Evolutionary conservation across 1,140 invertebrate species (phyloP).

Genomic region (Manduca sexta): DNA sequence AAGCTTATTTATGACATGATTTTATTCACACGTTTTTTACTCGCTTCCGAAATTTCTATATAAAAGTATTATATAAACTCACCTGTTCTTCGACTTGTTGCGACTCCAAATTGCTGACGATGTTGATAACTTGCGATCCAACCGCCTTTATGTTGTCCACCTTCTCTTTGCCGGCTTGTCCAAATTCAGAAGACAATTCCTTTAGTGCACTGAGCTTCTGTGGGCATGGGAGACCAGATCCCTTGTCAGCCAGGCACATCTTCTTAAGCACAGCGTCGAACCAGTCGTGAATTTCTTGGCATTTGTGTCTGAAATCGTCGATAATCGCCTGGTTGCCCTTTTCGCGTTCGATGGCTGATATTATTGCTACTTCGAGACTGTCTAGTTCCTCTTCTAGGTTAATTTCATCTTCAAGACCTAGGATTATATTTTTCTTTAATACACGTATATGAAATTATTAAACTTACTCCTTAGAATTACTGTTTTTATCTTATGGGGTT

Average conservation of each 20-base stretch:
- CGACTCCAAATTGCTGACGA: slow-evolving; percentile 89
- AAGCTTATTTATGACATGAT: no score
- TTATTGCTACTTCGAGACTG: slow-evolving; percentile 79
- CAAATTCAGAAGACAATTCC: slow-evolving; percentile 78
- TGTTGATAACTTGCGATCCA: slow-evolving; percentile 81
- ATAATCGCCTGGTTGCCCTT: slow-evolving; percentile 84
- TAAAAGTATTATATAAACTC: slow-evolving; percentile 20
- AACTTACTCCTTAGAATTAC: no score
- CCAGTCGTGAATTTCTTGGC: slow-evolving; percentile 85
- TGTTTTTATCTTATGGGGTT: no score
- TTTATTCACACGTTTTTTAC: no score
- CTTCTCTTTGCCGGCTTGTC: slow-evolving; percentile 78
- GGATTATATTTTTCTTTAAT: slow-evolving; percentile 72
- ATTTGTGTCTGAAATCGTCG: slow-evolving; percentile 83
- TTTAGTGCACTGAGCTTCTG: slow-evolving; percentile 84
- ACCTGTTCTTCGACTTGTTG: slow-evolving; percentile 93
- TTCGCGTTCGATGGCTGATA: slow-evolving; percentile 83
- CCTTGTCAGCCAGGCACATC: slow-evolving; percentile 87
- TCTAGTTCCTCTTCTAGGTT: slow-evolving; percentile 83
- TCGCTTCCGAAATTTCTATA: no score
- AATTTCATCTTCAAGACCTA: slow-evolving; percentile 76
- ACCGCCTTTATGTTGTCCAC: slow-evolving; percentile 80
- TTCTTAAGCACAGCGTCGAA: slow-evolving; percentile 85
- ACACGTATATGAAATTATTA: no score
- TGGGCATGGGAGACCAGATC: slow-evolving; percentile 84